These are phyloP conservation scores for Rhipidura dahli DNA, from an alignment of 2,113 vertebrate genomes.

Conservation along the genomic window DNA sequence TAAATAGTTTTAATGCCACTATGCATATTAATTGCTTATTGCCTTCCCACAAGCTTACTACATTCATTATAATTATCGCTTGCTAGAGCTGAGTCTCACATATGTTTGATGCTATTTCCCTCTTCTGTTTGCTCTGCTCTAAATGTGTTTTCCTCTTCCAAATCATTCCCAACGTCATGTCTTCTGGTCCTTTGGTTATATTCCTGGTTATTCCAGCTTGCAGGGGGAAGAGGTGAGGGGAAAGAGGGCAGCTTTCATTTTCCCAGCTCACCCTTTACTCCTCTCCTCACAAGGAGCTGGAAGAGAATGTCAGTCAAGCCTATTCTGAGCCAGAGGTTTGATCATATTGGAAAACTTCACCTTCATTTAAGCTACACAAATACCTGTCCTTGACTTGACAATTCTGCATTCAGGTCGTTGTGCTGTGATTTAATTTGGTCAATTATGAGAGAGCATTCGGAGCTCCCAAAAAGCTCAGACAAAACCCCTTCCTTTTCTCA, in stretches of 20 bases:
- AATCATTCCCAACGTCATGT: not conserved
- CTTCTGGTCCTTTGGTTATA: not conserved
- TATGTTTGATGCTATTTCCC: constrained; percentile 1
- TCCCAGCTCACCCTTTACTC: not conserved
- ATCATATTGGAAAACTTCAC: not conserved
- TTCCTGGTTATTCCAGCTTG: not conserved
- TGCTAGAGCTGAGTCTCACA: not conserved
- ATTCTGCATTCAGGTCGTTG: not conserved
- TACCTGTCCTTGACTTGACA: not conserved
- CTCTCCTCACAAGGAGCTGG: not conserved
- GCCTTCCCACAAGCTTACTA: constrained; percentile 48
- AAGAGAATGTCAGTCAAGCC: not conserved
- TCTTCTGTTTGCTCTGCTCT: not conserved
- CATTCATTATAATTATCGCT: constrained; percentile 42
- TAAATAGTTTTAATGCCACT: constrained; percentile 67
- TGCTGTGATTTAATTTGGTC: not conserved
- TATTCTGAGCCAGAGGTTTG: not conserved
- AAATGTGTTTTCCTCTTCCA: not conserved
- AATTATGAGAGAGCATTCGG: not conserved
- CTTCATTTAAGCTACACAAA: not conserved
- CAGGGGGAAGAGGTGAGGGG: not conserved
- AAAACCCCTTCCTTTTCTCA: not conserved
- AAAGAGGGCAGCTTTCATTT: not conserved
- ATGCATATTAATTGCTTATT: constrained; percentile 66
- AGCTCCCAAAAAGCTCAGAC: not conserved